phyloP scores from a whole-genome alignment of 37 sponge, comb jelly and placozoan species.

The Diacarnus erythraeanus region DNA sequence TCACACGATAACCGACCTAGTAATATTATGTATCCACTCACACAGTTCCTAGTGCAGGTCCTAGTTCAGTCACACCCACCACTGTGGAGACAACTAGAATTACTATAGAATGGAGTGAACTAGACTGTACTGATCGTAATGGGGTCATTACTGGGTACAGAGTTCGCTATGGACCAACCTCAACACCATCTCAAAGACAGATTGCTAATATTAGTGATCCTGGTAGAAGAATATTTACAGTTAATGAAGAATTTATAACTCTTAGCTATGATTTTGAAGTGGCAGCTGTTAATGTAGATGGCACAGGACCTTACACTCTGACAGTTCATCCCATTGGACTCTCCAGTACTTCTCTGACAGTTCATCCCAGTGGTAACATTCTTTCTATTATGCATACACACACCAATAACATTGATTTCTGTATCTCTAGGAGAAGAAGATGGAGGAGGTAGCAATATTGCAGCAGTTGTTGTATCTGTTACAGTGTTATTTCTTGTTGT shows the following conservation, averaged over 20 bases:
- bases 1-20: neutral
- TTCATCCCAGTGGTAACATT: neutral
- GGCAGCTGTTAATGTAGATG: slow-evolving; percentile 7
- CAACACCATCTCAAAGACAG: neutral
- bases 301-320: slow-evolving; percentile 9
- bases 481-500: too few species aligned
- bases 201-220: neutral
- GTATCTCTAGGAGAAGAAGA: too few species aligned
- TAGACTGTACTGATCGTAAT: slow-evolving; percentile 29
- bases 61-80: neutral
- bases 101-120: slow-evolving; percentile 25
- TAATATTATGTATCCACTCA: neutral
- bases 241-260: neutral
- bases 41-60: slow-evolving; percentile 13
- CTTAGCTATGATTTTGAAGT: slow-evolving; percentile 15
- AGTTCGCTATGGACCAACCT: neutral
- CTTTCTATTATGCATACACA: too few species aligned
- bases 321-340: too few species aligned
- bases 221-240: neutral
- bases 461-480: too few species aligned
- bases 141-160: slow-evolving; percentile 34
- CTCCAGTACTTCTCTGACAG: neutral
- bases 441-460: too few species aligned
- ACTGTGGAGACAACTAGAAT: neutral
- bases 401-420: too few species aligned